A percentile compares a stretch with the other conserved stretches of the same genome.
Conservation (phyloP, 1,140 invertebrate species). For the Littorina saxatilis region DNA sequence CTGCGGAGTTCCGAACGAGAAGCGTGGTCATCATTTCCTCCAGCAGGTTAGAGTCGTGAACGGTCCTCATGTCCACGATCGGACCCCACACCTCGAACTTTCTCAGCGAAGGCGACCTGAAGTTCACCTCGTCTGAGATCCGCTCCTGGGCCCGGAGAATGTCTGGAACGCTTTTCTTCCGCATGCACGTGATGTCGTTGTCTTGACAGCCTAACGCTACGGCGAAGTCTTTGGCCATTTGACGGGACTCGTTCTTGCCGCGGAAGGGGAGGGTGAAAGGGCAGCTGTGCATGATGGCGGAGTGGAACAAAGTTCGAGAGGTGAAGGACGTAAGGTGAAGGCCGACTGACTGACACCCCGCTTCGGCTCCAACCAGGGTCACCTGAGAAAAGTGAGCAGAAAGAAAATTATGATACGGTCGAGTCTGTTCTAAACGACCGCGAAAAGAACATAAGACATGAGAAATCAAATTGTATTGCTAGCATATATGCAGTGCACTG, state of each 20-base stretch:
- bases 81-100: conserved; percentile 35
- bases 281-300: conserved; percentile 43
- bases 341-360: conserved; percentile 46
- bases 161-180: conserved; percentile 3
- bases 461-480: neutral
- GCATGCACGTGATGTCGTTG: conserved; percentile 35
- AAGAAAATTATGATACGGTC: neutral
- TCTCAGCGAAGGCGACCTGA: neutral
- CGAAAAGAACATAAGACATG: neutral
- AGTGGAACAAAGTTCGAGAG: conserved; percentile 28
- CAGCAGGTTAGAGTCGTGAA: conserved; percentile 18
- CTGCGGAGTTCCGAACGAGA: too few relatives aligned
- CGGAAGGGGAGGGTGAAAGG: conserved; percentile 37
- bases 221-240: conserved; percentile 21
- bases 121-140: neutral
- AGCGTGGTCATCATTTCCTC: neutral
- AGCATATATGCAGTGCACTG: too few relatives aligned
- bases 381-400: conserved; percentile 33
- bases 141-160: conserved; percentile 27
- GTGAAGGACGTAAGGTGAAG: conserved; percentile 39
- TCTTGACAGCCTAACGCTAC: conserved; percentile 17
- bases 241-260: conserved; percentile 14
- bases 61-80: conserved; percentile 12
- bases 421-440: neutral
- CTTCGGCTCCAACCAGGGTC: conserved; percentile 50